Evolutionary conservation across 2,113 vertebrate species (phyloP), one percentile per base, ranked within the genome.

Genomic region (Suricata suricatta): DNA sequence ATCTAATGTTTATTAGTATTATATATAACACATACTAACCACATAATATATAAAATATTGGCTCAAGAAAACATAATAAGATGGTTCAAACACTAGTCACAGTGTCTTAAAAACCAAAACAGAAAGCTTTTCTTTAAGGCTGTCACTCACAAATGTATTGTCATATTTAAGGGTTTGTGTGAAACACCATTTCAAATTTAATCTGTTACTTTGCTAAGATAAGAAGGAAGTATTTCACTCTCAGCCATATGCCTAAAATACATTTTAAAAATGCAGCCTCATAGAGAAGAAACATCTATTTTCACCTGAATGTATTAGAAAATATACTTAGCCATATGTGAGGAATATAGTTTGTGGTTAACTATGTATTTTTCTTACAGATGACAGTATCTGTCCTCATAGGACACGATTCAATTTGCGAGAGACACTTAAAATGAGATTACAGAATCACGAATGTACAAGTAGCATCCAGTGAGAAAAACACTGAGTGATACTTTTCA

Each of bases 391-490:
- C 60, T 82, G 14, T 21, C 68, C 9, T 29, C 86, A 60, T 16
- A 95, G 52, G 84, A 66, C 60, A 77, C 25, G 66, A 63, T 69
- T 88, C 72, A 93, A 66, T 96, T 96, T 96, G n/a, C 86, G 86
- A 82, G 52, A 96, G 91, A 77, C 11, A n/a, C 21, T 94, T 94
- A 85, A 92, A 57, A 14, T 7, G 8, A 9, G 1, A 93, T 92
- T 92, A 71, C 6, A 66, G 79, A 92, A 44, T 95, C 57, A 95
- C 44, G 95, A 35, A 85, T 31, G 0, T 57, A 27, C 16, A n/a
- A 44, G 33, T 77, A 54, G n/a, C n/a, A 7, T 54, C 97, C 2
- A 0, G 80, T 83, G 76, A 82, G 15, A 96, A 33, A 69, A 87
- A 31, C 72, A 12, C 35, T 35, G 29, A 29, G 27, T 71, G 27